Percentiles rank a stretch among this genome's conserved stretches.
These are phyloP conservation scores for Addax nasomaculatus DNA, from an alignment of 2,113 vertebrate genomes.

Conservation along the genomic window DNA sequence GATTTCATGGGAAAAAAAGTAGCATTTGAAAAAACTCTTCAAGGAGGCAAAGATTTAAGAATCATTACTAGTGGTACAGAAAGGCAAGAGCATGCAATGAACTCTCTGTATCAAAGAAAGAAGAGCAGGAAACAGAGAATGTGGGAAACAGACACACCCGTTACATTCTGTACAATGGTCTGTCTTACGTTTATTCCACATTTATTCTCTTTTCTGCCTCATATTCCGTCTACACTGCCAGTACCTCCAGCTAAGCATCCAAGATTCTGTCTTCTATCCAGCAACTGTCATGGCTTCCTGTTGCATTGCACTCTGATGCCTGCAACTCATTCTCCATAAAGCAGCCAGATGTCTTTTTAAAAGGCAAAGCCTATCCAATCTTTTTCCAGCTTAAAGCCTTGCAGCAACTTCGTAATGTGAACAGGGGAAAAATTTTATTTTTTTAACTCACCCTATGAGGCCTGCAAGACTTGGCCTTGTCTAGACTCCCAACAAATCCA, in stretches of 20 bases:
- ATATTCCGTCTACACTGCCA: not conserved
- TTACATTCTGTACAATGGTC: not conserved
- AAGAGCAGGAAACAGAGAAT: not conserved
- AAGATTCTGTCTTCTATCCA: not conserved
- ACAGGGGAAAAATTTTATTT: not conserved
- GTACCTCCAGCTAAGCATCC: not conserved
- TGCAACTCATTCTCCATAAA: not conserved
- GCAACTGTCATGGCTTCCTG: not conserved
- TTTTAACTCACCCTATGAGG: not conserved
- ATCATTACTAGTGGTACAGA: not conserved
- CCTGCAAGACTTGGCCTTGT: not conserved
- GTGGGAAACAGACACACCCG: not conserved
- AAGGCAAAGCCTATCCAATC: not conserved
- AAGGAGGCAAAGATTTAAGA: not conserved
- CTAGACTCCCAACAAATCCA: not conserved
- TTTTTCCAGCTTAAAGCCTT: not conserved
- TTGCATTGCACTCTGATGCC: not conserved
- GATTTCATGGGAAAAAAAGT: not conserved
- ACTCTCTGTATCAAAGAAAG: not conserved
- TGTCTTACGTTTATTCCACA: not conserved
- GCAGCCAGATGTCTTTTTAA: not conserved
- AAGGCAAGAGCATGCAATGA: not conserved
- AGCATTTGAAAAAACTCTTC: not conserved
- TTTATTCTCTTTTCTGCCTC: not conserved
- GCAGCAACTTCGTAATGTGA: not conserved